Base-by-base conservation (phyloP, 2,797 vertebrate genomes). In the Crocidura indochinensis region DNA sequence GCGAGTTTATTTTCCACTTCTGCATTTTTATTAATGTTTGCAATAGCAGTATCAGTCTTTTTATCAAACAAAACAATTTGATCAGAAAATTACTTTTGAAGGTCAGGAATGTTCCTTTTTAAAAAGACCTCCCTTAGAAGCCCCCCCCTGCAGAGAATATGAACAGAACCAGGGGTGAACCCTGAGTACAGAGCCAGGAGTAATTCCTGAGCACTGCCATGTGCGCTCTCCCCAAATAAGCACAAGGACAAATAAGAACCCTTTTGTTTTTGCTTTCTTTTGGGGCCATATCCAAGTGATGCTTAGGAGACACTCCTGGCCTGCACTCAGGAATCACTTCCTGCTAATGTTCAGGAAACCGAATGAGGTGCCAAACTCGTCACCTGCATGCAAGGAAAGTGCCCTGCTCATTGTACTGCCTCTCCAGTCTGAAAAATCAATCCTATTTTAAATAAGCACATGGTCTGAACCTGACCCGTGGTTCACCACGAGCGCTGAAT, bases 401-500 rank as follows among this genome's bases (percentile, higher is more conserved):
- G 11, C 51, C 51, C 51, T 53, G 17, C 51, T 17, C 17, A 14
- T 17, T 53, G 11, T 53, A 53, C 3, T 10, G 14, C 3, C 51
- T 10, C 51, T 53, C 51, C 51, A 53, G 51, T 14, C 11, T 17
- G 17, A 53, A 82, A 90, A 83, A 79, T 51, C 38, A 47, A 84
- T 84, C 69, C 73, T 87, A 60, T 49, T 51, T 84, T 87, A 87
- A 79, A 87, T 46, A 75, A 85, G 19, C 68, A 29, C 67, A 10
- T 60, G 44, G 64, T 20, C 8, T 29, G 4, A 82, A 64, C 91
- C 60, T 64, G 68, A 11, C 38, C 53, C 71, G 11, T 81, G 65
- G 38, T n/a, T 51, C 76, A 94, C 53, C 20, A 19, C 26, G 46
- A 84, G 53, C 51, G 80, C 27, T 27, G 53, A 80, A 53, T 72